phyloP scores from a whole-genome alignment of 1,140 invertebrate genomes.

The Charaxes varanes region DNA sequence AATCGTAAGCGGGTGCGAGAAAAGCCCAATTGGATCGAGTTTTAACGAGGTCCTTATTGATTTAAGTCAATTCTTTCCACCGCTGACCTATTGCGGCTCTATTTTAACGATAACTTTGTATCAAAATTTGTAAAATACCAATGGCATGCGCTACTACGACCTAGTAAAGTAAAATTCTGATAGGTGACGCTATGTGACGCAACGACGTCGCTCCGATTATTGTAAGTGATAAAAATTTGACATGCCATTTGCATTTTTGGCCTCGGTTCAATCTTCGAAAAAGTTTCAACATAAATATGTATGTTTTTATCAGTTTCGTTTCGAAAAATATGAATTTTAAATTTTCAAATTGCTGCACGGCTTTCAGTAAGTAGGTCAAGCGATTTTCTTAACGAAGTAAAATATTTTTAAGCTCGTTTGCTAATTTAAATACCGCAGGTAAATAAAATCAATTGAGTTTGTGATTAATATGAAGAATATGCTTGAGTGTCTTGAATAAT shows the following conservation, averaged over 20 bases:
- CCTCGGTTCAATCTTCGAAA: constrained; percentile 16
- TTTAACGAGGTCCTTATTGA: no score
- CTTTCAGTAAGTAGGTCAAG: constrained; percentile 1
- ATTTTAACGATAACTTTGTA: no score
- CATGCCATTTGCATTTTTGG: constrained; percentile 23
- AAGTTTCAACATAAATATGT: constrained; percentile 9
- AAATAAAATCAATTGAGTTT: no score
- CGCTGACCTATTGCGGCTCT: no score
- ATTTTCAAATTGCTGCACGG: constrained; percentile 3
- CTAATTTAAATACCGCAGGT: not conserved
- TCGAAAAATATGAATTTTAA: constrained; percentile 7
- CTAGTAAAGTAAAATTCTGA: constrained; percentile 9
- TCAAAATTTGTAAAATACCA: no score
- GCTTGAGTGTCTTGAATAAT: no score
- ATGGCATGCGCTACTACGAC: constrained; percentile 1
- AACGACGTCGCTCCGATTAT: constrained; percentile 5
- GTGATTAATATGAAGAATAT: no score
- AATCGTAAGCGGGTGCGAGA: no score
- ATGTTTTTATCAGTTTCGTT: constrained; percentile 5
- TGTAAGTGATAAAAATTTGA: constrained; percentile 23
- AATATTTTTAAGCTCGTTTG: constrained; percentile 3
- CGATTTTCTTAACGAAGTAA: constrained; percentile 3
- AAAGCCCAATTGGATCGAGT: no score
- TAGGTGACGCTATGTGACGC: constrained; percentile 12
- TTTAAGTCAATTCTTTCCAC: no score